Evolutionary conservation across 2,888 invertebrate species (phyloP), one percentile per base, ranked within the genome.

Genomic region (Mylabris sibirica): DNA sequence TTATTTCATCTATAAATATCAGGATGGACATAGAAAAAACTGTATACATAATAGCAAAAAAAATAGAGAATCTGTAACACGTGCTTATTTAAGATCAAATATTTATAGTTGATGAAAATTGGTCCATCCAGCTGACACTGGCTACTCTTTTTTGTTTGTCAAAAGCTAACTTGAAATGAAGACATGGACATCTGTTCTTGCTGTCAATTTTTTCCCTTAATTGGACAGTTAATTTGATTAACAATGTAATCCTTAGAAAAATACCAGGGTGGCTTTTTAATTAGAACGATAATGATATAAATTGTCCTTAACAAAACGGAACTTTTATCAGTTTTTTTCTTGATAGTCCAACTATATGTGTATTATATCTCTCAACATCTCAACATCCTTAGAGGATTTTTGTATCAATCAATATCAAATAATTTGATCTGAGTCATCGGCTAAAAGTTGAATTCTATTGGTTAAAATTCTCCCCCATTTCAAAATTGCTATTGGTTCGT

Each of bases 401-500:
- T 72, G 72, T 68, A 72, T 74, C 76, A 76, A 75, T 75, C 76
- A 75, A 76, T 78, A 77, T 74, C 76, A 76, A 77, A 78, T 77
- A 78, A 76, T 75, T 76, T 75, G 66, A 71, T 60, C 71, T 81
- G 79, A 80, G 77, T 81, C 80, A 80, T 76, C 73, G 57, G 68
- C 62, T 61, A 30, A 38, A 60, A 61, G 65, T 68, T 62, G 64
- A 70, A 69, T 69, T 72, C 75, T 73, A 80, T 80, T 81, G 80
- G 81, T 72, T 74, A 74, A 72, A 69, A 64, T 75, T 74, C 74
- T 78, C 17, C 81, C 80, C 76, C 75, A 72, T 78, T 75, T 75
- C 69, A 77, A 78, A 79, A 75, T 76, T 75, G 74, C 77, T 73
- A 82, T 82, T 82, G 81, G 82, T 76, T 76, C 71, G 63, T 77